Conservation (phyloP, 2,113 vertebrate species). For the Acanthochromis polyacanthus region DNA sequence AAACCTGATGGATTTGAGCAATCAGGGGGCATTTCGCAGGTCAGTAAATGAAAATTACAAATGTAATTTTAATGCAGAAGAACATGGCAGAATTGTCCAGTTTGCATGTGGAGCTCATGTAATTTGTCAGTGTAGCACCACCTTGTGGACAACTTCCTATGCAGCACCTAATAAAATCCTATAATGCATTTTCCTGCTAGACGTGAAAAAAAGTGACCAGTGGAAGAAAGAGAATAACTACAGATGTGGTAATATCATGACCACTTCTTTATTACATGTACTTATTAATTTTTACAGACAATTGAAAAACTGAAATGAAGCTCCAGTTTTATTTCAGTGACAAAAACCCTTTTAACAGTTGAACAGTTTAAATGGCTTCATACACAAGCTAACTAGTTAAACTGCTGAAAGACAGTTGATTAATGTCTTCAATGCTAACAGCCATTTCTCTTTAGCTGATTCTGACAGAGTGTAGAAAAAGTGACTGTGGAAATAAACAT, state of each 20-base stretch:
- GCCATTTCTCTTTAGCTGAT: neutral
- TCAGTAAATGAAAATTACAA: neutral
- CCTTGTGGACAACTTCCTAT: slow-evolving; percentile 44
- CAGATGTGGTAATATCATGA: neutral
- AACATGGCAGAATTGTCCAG: neutral
- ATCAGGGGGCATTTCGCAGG: neutral
- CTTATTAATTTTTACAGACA: neutral
- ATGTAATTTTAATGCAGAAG: neutral
- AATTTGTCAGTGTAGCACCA: neutral
- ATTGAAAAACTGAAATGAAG: slow-evolving; percentile 5
- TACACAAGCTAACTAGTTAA: neutral
- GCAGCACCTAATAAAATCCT: neutral
- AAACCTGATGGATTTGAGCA: neutral
- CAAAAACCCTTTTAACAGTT: neutral
- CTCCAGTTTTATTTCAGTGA: neutral
- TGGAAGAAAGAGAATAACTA: neutral
- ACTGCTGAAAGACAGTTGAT: no score
- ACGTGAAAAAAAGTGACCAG: neutral
- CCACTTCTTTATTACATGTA: slow-evolving; percentile 6
- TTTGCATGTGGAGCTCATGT: neutral
- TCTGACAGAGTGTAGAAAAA: neutral
- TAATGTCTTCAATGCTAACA: neutral
- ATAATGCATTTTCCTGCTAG: no score
- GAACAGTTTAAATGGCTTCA: neutral
- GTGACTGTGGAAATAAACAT: slow-evolving; percentile 14